Evolutionary conservation across 2,797 vertebrate genomes (phyloP), one percentile per base, ranked within the genome.

Genomic region (Denticeps clupeoides): DNA sequence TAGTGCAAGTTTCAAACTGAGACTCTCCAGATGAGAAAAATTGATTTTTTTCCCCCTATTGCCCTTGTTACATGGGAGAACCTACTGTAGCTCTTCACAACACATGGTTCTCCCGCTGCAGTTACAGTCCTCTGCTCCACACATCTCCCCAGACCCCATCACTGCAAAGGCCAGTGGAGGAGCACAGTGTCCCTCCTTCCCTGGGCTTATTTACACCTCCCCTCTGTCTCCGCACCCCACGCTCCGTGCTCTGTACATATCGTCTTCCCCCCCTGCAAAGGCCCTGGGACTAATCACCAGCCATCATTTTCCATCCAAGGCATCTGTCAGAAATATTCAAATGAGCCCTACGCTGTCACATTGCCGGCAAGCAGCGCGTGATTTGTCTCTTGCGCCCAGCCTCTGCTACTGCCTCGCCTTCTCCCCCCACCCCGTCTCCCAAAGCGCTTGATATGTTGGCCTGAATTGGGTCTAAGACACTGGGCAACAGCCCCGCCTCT

Each of bases 261-360:
- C 68, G n/a, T n/a, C n/a, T n/a, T n/a, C 63, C 67, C 66, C 55
- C 53, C 49, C 28, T 42, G 42, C 56, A 63, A 60, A 67, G 48
- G 60, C 67, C 61, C 67, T 56, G 57, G 38, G 66, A 69, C 71
- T 78, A 80, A 78, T 67, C 70, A 72, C 51, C 22, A 67, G 54
- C 64, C 58, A 74, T 75, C 68, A 67, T 74, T 76, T 47, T 58
- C 46, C 58, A 60, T 44, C 64, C 55, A 63, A 28, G 51, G 65
- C 60, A 59, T 61, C 53, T 51, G 68, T 63, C 63, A 74, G 80
- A 78, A 73, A 74, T 81, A 82, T 83, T 82, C 68, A 81, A 81
- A 82, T 77, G 67, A 78, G 75, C 74, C 68, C 64, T 77, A 63
- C 67, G 71, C 64, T 56, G 68, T 73, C n/a, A n/a, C 60, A 65